These are phyloP conservation scores for Trachelus tabidus DNA, from an alignment of 2,888 invertebrate species.

Conservation along the genomic window DNA sequence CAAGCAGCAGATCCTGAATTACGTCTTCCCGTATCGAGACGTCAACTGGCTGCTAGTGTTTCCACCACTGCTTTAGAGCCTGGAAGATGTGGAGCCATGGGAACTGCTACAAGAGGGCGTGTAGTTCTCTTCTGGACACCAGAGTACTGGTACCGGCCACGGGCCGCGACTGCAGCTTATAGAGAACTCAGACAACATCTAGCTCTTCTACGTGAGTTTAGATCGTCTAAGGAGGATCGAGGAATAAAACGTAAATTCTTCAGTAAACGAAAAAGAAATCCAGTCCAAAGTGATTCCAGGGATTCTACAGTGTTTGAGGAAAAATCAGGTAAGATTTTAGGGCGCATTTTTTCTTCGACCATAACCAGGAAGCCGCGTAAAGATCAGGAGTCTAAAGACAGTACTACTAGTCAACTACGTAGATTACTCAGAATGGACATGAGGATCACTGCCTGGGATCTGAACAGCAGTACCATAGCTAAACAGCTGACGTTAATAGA, in stretches of 20 bases:
- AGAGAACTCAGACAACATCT: conserved; percentile 63
- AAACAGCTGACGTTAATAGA: conserved; percentile 70
- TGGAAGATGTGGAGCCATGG: conserved; percentile 27
- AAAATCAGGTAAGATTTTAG: conserved; percentile 38
- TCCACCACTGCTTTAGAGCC: conserved; percentile 64
- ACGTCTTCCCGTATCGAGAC: conserved; percentile 64
- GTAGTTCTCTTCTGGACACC: conserved; percentile 70
- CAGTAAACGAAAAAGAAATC: conserved; percentile 24
- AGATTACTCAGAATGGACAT: conserved; percentile 63
- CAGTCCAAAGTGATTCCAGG: conserved; percentile 8
- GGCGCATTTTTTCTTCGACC: conserved; percentile 43
- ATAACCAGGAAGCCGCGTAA: conserved; percentile 19
- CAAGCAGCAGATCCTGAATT: conserved; percentile 63
- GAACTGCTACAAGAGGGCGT: conserved; percentile 44
- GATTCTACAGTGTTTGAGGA: conserved; percentile 21
- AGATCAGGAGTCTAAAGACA: conserved; percentile 7
- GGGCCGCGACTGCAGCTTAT: conserved; percentile 65
- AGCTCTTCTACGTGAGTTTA: conserved; percentile 32
- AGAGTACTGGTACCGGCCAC: conserved; percentile 69
- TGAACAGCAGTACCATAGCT: conserved; percentile 69
- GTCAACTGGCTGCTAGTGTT: conserved; percentile 65
- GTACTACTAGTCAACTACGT: conserved; percentile 51
- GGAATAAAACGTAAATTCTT: conserved; percentile 34
- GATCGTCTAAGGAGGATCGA: conserved; percentile 22
- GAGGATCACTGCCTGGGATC: conserved; percentile 68